Percentiles rank a stretch among this genome's conserved stretches.
Conservation (phyloP, 1,140 invertebrate genomes). For the Battus philenor region DNA sequence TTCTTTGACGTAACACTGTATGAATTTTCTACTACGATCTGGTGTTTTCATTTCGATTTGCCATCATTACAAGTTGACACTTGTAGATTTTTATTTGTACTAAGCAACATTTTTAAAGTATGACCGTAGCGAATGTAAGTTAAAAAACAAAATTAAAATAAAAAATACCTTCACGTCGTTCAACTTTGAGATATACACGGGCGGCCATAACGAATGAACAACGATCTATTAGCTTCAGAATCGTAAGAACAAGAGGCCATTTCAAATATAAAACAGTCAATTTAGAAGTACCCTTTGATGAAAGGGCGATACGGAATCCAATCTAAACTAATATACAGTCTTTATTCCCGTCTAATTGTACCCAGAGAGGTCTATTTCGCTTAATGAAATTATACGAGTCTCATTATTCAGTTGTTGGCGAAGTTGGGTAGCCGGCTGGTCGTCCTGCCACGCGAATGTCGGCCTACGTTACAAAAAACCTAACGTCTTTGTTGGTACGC, state of each 20-base stretch:
- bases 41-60: no score
- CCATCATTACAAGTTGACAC: no score
- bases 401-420: constrained; percentile 21
- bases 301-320: constrained; percentile 21
- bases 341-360: constrained; percentile 41
- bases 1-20: no score
- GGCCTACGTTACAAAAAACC: constrained; percentile 1
- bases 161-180: no score
- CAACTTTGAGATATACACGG: no score
- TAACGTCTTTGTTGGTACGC: neutral
- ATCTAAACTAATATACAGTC: constrained; percentile 40
- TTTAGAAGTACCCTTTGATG: constrained; percentile 27
- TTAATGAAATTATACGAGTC: constrained; percentile 42
- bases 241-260: constrained; percentile 43
- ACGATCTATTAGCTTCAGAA: constrained; percentile 33
- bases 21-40: no score
- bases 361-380: constrained; percentile 40
- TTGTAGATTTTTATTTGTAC: no score
- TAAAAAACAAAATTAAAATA: no score
- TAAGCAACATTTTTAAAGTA: no score
- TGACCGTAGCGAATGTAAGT: no score
- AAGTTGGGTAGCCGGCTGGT: constrained; percentile 4
- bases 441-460: neutral
- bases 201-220: constrained; percentile 24
- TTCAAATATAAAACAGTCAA: constrained; percentile 48